These are phyloP conservation scores for Ascidia mentula DNA, from an alignment of 23 tunicate genomes.

Conservation along the genomic window DNA sequence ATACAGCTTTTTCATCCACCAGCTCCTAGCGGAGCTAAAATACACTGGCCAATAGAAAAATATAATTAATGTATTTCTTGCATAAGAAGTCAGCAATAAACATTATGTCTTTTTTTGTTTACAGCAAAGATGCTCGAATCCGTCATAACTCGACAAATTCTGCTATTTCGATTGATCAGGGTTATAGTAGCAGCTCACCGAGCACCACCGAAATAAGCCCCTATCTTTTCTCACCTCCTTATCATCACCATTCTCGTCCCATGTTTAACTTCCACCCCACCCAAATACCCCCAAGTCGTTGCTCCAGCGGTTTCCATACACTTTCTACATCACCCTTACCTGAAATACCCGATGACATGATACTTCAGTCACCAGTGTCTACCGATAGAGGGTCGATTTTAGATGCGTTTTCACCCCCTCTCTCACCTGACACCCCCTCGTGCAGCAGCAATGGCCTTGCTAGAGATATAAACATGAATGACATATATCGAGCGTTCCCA, in stretches of 20 bases:
- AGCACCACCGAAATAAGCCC: slow-evolving; percentile 51
- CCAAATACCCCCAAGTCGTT: not conserved
- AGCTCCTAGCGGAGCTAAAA: no score
- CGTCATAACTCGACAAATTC: slow-evolving; percentile 89
- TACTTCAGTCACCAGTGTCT: slow-evolving; percentile 20
- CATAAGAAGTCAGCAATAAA: not conserved
- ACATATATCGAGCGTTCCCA: slow-evolving; percentile 7
- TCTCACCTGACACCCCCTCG: slow-evolving; percentile 23
- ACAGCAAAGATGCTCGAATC: slow-evolving; percentile 79
- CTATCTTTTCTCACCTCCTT: slow-evolving; percentile 69
- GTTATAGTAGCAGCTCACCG: slow-evolving; percentile 89
- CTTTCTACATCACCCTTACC: slow-evolving; percentile 68
- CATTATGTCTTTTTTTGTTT: not conserved
- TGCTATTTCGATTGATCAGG: slow-evolving; percentile 72
- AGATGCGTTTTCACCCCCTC: slow-evolving; percentile 26
- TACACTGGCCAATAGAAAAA: no score
- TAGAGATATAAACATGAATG: slow-evolving; percentile 6
- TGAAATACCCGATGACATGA: slow-evolving; percentile 67
- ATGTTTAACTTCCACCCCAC: slow-evolving; percentile 25
- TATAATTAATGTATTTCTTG: not conserved
- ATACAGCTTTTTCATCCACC: no score
- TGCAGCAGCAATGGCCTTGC: not conserved
- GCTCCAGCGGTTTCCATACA: slow-evolving; percentile 24
- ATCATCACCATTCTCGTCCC: slow-evolving; percentile 5
- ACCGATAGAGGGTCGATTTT: not conserved